Evolutionary conservation across 2,113 vertebrate species (phyloP).

Genomic region (Saccopteryx leptura): DNA sequence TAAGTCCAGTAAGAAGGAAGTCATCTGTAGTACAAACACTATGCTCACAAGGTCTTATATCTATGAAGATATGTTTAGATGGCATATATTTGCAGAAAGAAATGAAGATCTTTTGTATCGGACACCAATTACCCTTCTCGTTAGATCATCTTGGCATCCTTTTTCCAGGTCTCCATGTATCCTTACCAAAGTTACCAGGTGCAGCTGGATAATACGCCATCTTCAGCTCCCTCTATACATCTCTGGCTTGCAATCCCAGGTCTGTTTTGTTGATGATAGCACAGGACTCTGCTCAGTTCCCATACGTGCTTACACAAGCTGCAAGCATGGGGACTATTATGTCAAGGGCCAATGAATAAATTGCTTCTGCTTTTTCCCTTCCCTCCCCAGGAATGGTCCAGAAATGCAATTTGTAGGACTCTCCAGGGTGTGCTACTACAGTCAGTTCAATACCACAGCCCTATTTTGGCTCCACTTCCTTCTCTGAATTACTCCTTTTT

Average conservation of each 20-base stretch:
- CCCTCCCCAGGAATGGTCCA: not conserved
- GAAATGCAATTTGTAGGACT: not conserved
- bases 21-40: not conserved
- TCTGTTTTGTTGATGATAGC: not conserved
- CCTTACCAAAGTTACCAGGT: not conserved
- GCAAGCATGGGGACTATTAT: not conserved
- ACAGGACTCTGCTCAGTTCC: not conserved
- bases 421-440: too few relatives aligned
- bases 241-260: not conserved
- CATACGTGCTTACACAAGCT: not conserved
- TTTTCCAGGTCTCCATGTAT: not conserved
- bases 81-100: not conserved
- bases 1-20: not conserved
- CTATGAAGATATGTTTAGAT: not conserved
- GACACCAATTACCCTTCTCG: not conserved
- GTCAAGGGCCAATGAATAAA: not conserved
- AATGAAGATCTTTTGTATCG: not conserved
- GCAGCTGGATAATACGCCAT: not conserved
- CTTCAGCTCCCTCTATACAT: not conserved
- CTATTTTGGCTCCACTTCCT: not conserved
- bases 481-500: not conserved
- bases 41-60: not conserved
- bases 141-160: not conserved
- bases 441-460: not conserved
- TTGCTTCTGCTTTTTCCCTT: not conserved